Evolutionary conservation across 2,113 vertebrate species (phyloP), one percentile per base, ranked within the genome.

Genomic region (Heterochromis multidens): DNA sequence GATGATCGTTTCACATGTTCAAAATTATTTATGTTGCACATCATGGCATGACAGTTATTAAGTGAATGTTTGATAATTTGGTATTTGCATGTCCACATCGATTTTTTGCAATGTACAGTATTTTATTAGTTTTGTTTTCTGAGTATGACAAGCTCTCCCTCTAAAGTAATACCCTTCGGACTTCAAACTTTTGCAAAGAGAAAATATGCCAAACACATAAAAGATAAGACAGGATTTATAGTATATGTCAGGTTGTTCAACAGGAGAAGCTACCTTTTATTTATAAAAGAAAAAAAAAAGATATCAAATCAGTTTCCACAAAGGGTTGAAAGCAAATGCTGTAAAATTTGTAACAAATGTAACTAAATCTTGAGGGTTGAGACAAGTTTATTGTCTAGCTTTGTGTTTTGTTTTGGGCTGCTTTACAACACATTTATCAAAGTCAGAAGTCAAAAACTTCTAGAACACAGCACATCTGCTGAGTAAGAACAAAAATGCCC

Each of bases 401-500:
- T 80, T 82, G 27, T 6, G 9, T 33, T 84, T 54, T 74, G 65
- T 84, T 76, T 84, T 49, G 61, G 43, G 27, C 12, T 63, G 62
- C 31, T n/a, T 74, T 54, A 74, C 27, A 61, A 77, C 12, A 35
- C 80, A 14, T 86, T 87, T 77, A 79, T 90, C 80, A 90, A 92
- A 93, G 84, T 88, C 72, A 54, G 59, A 77, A 88, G 79, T 57
- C 79, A 77, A 63, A 63, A 83, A 74, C 21, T 88, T 86, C 43
- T 61, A 81, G 80, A 87, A 79, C 76, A 81, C 52, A 49, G 72
- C 84, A 80, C 76, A 84, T 90, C 81, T 86, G 88, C 85, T 83
- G 88, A 87, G 86, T 74, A 81, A 63, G 79, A 87, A 88, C 82
- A 88, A 86, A 88, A 83, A 60, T 52, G 29, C 31, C 81, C 80